These are phyloP conservation scores for Apistogramma diplotaenia DNA, from an alignment of 2,113 vertebrate species.

Conservation along the genomic window DNA sequence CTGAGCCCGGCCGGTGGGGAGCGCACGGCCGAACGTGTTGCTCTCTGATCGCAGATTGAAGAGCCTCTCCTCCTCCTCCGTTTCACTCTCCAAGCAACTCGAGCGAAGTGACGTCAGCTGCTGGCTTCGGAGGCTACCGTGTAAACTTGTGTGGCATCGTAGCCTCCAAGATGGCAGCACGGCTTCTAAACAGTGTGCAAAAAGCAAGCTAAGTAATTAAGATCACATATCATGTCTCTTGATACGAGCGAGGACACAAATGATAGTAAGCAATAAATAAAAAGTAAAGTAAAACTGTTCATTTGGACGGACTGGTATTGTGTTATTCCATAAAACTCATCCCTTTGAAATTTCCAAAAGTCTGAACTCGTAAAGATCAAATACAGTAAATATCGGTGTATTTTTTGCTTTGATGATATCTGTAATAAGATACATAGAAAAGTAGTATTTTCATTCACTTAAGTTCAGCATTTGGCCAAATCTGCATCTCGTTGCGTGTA, in stretches of 20 bases:
- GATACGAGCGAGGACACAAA: neutral
- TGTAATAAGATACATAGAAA: neutral
- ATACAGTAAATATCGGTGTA: neutral
- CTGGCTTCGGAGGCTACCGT: constrained; percentile 41
- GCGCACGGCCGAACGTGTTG: constrained; percentile 31
- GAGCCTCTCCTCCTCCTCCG: constrained; percentile 79
- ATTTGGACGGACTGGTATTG: neutral
- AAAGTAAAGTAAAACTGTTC: neutral
- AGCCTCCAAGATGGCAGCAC: neutral
- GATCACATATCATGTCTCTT: neutral
- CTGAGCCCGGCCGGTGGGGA: constrained; percentile 19
- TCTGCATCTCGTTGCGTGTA: neutral
- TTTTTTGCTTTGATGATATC: neutral
- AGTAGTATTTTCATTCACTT: neutral
- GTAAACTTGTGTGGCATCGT: neutral
- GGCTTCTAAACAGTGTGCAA: neutral
- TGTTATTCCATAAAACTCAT: neutral
- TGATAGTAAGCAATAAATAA: neutral
- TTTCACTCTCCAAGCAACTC: constrained; percentile 76
- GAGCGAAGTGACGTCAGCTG: constrained; percentile 83
- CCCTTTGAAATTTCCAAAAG: neutral
- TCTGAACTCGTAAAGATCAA: neutral
- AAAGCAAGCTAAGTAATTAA: neutral
- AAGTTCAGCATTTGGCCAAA: neutral
- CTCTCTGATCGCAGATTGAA: constrained; percentile 71